Evolutionary conservation across 2,797 vertebrate genomes (phyloP).

Genomic region (Carduelis carduelis): DNA sequence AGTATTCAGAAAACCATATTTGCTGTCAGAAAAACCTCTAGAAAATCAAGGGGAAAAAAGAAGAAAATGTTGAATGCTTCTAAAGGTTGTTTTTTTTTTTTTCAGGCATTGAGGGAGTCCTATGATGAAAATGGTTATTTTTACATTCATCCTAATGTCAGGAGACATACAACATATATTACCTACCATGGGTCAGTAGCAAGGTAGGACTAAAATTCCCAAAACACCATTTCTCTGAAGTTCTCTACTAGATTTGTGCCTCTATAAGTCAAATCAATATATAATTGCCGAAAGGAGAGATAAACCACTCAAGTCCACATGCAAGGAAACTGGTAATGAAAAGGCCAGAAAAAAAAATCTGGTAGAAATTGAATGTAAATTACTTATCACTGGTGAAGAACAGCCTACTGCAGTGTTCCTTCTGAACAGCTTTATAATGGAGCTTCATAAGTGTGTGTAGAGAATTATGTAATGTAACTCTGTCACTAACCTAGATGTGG

Average conservation of each 20-base stretch:
- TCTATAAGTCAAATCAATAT: neutral
- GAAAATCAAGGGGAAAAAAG: neutral
- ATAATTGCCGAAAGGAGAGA: neutral
- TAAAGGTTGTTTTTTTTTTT: neutral
- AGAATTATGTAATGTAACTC: neutral
- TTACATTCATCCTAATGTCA: neutral
- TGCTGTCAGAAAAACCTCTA: neutral
- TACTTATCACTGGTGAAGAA: neutral
- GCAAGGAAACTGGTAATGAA: neutral
- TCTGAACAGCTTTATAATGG: neutral
- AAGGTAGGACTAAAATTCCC: neutral
- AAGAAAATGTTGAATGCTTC: neutral
- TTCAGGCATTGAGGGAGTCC: neutral
- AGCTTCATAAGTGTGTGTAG: neutral
- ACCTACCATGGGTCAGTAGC: neutral
- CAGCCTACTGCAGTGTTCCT: neutral
- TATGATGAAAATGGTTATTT: neutral
- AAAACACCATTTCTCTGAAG: rapidly evolving
- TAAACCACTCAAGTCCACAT: neutral
- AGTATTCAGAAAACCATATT: neutral
- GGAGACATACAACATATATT: neutral
- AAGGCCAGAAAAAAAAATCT: neutral
- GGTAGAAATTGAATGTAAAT: neutral
- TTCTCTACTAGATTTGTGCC: neutral
- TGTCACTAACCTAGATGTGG: neutral